Evolutionary conservation across 1,140 invertebrate species (phyloP), one percentile per base, ranked within the genome.

Genomic region (Ostrea edulis): DNA sequence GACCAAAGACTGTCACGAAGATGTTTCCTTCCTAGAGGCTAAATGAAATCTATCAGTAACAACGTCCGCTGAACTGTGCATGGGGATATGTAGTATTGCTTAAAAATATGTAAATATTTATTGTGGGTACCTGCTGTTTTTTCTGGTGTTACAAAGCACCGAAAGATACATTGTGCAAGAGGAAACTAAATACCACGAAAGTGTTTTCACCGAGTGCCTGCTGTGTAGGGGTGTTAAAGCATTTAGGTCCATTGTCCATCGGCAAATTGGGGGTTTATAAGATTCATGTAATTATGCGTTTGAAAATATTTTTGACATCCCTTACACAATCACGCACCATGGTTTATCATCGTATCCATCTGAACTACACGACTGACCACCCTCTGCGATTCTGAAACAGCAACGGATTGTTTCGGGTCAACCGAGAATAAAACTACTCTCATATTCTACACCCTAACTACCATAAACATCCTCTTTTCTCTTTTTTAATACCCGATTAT

Each of bases 1-100:
- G 68, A 77, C 68, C 68, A 77, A 77, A 77, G 68, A 29, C 68
- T 14, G 68, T 77, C 68, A 77, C 68, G 25, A 71, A 71, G 68
- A 7, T 25, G 68, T 77, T 62, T 77, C 68, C 25, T 35, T 77
- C 68, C 68, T 77, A 77, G 68, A 25, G 68, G 68, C 68, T 35
- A 44, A 35, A 8, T 35, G 12, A 77, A 77, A 77, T 12, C 68
- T 29, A 35, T n/a, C n/a, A 20, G 58, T 17, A 7, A 62, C 68
- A 77, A 35, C 35, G 68, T 14, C 68, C 29, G 25, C 12, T 35
- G 22, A 77, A 12, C 25, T 77, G n/a, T 62, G n/a, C 58, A 62
- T 62, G n/a, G 7, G 14, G 68, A 77, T 35, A 77, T 12, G 12
- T 77, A 2, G 68, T 25, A 35, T 77, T 77, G 68, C 68, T 77